Evolutionary conservation across 2,888 invertebrate genomes (phyloP).

Genomic region (Sisyra terminalis): DNA sequence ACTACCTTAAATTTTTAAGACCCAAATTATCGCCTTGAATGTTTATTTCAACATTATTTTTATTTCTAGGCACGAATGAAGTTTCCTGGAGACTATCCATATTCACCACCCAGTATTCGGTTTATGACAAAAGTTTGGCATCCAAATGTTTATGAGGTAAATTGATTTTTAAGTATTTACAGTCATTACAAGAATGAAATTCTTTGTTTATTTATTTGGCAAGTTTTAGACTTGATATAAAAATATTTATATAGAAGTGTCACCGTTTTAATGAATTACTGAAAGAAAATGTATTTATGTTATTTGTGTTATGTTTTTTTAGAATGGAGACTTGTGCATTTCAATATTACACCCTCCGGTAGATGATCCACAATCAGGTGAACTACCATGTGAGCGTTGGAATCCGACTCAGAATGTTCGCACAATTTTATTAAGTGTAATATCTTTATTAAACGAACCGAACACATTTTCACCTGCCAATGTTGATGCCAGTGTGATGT

Average conservation of each 20-base stretch:
- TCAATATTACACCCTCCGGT: slow-evolving; percentile 98
- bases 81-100: slow-evolving; percentile 97
- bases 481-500: slow-evolving; percentile 99
- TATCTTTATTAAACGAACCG: slow-evolving; percentile 96
- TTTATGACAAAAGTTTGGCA: slow-evolving; percentile 99
- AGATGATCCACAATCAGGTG: slow-evolving; percentile 98
- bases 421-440: slow-evolving; percentile 94
- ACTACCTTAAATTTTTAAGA: no score
- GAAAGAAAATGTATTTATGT: no score
- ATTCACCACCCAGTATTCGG: slow-evolving; percentile 93
- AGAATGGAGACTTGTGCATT: slow-evolving; percentile 99
- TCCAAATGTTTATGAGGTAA: slow-evolving; percentile 99
- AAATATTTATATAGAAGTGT: no score
- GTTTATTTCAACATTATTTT: slow-evolving; percentile 13
- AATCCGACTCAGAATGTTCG: slow-evolving; percentile 99
- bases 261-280: no score
- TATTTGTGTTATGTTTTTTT: slow-evolving; percentile 20
- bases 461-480: slow-evolving; percentile 99
- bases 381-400: slow-evolving; percentile 98
- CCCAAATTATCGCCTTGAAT: no score
- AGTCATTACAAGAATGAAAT: background rate
- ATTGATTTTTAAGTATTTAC: slow-evolving; percentile 1
- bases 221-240: no score
- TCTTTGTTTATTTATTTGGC: no score
- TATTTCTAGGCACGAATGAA: slow-evolving; percentile 91